Evolutionary conservation across 2,113 vertebrate genomes (phyloP).

Genomic region (Myrmophylax atrothorax): DNA sequence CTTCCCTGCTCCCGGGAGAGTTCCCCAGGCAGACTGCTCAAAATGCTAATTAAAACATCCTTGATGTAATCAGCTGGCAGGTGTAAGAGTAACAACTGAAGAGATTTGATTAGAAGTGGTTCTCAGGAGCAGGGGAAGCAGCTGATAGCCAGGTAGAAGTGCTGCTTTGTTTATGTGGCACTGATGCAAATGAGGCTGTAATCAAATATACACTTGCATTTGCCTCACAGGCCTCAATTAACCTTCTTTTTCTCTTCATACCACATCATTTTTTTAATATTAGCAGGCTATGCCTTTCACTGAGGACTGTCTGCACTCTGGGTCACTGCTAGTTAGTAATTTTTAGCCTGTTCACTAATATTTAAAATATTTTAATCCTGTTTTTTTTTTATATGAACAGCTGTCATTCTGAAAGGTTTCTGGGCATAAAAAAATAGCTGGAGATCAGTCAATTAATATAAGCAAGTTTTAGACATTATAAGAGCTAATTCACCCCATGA

Average conservation of each 20-base stretch:
- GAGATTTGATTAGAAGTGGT: constrained; percentile 72
- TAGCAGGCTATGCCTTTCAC: neutral
- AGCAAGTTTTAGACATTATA: neutral
- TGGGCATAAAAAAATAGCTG: neutral
- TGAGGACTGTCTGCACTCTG: neutral
- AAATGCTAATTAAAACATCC: constrained; percentile 65
- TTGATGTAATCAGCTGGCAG: constrained; percentile 65
- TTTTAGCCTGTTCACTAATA: neutral
- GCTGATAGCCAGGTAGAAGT: constrained; percentile 63
- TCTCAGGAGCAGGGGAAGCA: constrained; percentile 45
- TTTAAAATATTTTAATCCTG: neutral
- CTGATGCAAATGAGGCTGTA: constrained; percentile 67
- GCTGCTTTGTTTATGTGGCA: constrained; percentile 63
- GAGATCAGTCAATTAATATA: neutral
- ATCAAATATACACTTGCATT: constrained; percentile 61
- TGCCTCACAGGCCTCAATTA: constrained; percentile 57
- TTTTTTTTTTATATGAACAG: neutral
- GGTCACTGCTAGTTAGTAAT: neutral
- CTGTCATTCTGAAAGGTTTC: neutral
- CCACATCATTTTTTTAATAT: neutral
- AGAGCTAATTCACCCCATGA: neutral
- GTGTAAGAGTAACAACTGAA: constrained; percentile 56
- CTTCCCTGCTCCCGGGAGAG: neutral
- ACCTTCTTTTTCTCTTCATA: constrained; percentile 33
- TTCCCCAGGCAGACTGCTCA: neutral